These are phyloP conservation scores for Xenopus borealis DNA, from an alignment of 2,113 vertebrate species.

Conservation along the genomic window DNA sequence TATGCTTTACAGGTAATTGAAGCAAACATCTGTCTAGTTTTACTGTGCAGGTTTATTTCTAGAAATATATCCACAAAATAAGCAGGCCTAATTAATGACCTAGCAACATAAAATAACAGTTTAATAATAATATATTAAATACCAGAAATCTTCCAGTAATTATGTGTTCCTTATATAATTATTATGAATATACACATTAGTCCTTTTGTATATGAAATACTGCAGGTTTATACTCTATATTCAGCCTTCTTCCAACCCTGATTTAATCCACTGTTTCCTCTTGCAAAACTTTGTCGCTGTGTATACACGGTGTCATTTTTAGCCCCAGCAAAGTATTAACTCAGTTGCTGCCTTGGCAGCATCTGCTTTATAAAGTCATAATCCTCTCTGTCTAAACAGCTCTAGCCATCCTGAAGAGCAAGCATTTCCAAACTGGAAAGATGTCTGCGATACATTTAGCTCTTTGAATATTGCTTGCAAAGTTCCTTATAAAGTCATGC, in stretches of 20 bases:
- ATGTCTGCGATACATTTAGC: not conserved
- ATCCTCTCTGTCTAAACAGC: not conserved
- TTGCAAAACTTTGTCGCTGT: not conserved
- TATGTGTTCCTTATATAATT: too few relatives aligned
- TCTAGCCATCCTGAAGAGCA: not conserved
- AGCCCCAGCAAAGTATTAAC: not conserved
- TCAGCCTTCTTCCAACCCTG: not conserved
- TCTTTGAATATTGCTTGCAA: not conserved
- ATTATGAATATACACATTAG: not conserved
- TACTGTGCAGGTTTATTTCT: too few relatives aligned
- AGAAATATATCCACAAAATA: too few relatives aligned
- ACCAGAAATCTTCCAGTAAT: too few relatives aligned
- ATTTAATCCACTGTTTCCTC: not conserved
- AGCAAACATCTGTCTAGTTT: too few relatives aligned
- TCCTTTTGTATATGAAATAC: not conserved
- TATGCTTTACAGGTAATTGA: constrained; percentile 86
- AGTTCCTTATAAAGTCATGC: constrained; percentile 33
- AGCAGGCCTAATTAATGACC: too few relatives aligned
- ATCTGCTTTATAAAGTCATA: constrained; percentile 12
- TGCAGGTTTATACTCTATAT: not conserved
- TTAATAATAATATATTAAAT: too few relatives aligned
- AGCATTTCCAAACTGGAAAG: not conserved
- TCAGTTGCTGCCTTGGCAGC: not conserved
- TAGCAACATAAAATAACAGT: too few relatives aligned
- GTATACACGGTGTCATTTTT: constrained; percentile 2